Conservation (phyloP, 2,113 vertebrate genomes). For the Polypterus senegalus region DNA sequence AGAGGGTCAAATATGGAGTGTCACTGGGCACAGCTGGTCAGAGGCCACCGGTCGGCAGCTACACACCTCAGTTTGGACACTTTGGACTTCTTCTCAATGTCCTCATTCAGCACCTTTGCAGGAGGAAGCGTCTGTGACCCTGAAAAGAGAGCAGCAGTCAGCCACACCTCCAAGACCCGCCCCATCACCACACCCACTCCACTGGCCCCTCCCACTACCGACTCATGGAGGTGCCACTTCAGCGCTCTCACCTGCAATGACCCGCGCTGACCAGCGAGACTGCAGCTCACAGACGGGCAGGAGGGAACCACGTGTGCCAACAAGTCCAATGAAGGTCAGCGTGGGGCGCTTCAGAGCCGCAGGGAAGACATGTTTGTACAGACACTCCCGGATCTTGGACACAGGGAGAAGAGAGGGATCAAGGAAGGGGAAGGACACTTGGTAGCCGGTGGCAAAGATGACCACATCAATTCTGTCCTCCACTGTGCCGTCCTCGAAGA, state of each 20-base stretch:
- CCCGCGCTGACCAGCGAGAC: constrained; percentile 61
- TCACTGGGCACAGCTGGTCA: too few species aligned
- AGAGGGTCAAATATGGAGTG: neutral
- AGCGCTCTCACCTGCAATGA: constrained; percentile 64
- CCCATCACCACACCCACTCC: too few species aligned
- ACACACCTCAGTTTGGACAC: too few species aligned
- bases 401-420: constrained; percentile 40
- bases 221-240: too few species aligned
- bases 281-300: constrained; percentile 76
- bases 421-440: constrained; percentile 62
- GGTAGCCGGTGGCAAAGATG: constrained; percentile 80
- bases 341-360: constrained; percentile 60
- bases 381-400: constrained; percentile 39
- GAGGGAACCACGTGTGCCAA: constrained; percentile 59
- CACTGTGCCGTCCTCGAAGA: constrained; percentile 67
- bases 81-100: too few species aligned
- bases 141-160: too few species aligned
- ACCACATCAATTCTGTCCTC: constrained; percentile 61
- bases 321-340: constrained; percentile 62
- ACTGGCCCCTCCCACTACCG: too few species aligned
- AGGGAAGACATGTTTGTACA: constrained; percentile 70
- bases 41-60: too few species aligned
- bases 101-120: too few species aligned
- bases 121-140: too few species aligned
- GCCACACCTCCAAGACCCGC: too few species aligned